Evolutionary conservation across 2,113 vertebrate genomes (phyloP).

Genomic region (Charina bottae): DNA sequence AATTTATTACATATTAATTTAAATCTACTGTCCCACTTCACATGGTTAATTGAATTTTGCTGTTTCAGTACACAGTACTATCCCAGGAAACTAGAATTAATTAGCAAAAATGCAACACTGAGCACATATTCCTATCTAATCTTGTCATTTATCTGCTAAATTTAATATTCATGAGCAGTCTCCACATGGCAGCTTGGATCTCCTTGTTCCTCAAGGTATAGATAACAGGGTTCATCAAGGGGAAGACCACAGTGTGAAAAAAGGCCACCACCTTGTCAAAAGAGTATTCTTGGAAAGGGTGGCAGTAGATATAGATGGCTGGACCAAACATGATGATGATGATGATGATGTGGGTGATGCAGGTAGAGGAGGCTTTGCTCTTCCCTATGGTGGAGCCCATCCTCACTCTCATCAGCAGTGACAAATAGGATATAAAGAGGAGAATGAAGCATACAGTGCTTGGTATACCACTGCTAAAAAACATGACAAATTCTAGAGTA

Average conservation of each 20-base stretch:
- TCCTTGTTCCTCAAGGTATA: slow-evolving; percentile 60
- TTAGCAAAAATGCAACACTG: neutral
- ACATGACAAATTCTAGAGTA: slow-evolving; percentile 31
- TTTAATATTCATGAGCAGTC: neutral
- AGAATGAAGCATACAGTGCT: neutral
- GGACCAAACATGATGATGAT: slow-evolving; percentile 57
- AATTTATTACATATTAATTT: too few relatives aligned
- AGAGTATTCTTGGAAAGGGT: neutral
- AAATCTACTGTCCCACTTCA: too few relatives aligned
- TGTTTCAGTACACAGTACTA: neutral
- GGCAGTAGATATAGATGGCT: slow-evolving; percentile 53
- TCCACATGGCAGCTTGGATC: slow-evolving; percentile 44
- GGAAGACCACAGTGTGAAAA: slow-evolving; percentile 54
- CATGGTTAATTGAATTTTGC: too few relatives aligned
- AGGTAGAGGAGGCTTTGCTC: slow-evolving; percentile 59
- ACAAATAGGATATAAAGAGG: slow-evolving; percentile 41
- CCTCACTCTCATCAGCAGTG: slow-evolving; percentile 44
- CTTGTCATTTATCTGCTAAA: neutral
- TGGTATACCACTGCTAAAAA: slow-evolving; percentile 28
- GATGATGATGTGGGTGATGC: slow-evolving; percentile 55
- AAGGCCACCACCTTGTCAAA: slow-evolving; percentile 52
- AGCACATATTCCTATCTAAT: neutral
- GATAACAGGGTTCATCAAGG: slow-evolving; percentile 56
- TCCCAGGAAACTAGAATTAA: neutral
- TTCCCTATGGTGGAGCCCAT: slow-evolving; percentile 23